A percentile compares a stretch with the other conserved stretches of the same genome.
phyloP scores from a whole-genome alignment of 2,888 invertebrate genomes.

The Kryphioiulus occultus region DNA sequence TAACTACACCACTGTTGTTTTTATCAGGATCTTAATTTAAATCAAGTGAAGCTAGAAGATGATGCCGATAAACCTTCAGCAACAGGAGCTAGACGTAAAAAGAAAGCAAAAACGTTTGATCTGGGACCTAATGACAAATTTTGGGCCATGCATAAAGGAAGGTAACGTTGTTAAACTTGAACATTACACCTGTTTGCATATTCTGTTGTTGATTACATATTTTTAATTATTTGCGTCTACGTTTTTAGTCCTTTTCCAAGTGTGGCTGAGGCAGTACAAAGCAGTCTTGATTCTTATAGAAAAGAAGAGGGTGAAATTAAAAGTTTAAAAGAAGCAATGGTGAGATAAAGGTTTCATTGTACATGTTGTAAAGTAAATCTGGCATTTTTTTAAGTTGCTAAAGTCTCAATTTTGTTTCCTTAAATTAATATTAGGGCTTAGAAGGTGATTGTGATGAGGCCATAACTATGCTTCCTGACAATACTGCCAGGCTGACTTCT shows the following conservation, averaged over 20 bases:
- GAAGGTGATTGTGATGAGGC: conserved; percentile 89
- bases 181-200: background rate
- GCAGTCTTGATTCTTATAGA: conserved; percentile 93
- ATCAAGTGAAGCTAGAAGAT: conserved; percentile 79
- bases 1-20: no score
- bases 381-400: background rate
- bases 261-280: conserved; percentile 98
- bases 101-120: conserved; percentile 87
- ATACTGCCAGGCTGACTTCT: conserved; percentile 89
- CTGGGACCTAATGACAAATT: conserved; percentile 87
- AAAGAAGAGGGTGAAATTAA: conserved; percentile 96
- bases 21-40: conserved; percentile 78
- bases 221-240: no score
- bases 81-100: conserved; percentile 60
- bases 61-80: conserved; percentile 60
- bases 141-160: conserved; percentile 93
- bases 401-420: background rate
- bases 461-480: conserved; percentile 80
- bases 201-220: no score
- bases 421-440: conserved; percentile 68
- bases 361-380: background rate
- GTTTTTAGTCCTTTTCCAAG: conserved; percentile 66
- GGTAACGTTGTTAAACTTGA: conserved; percentile 57
- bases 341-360: conserved; percentile 56
- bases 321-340: conserved; percentile 90